Base-by-base conservation (phyloP, 2,888 invertebrate genomes). In the Agrochola litura region DNA sequence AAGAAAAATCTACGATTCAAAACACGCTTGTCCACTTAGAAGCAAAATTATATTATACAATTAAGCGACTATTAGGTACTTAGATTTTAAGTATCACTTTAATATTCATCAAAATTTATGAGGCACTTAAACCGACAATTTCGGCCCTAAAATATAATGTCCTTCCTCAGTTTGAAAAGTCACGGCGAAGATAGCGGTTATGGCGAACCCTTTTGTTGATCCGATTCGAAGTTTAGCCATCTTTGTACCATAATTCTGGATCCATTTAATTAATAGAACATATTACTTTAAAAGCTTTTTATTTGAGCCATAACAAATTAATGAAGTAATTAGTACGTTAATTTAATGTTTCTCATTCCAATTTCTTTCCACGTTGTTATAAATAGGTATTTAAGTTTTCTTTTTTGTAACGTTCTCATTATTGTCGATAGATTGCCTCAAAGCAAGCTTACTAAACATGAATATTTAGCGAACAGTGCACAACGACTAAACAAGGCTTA, bases 61-160 rank as follows among this genome's bases (percentile, higher is more conserved):
- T 85, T 81, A 74, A 78, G 72, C 60, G 77, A 61, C 82, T 77
- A 74, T 73, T 70, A 84, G 58, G 16, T 73, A 77, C 81, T 84
- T 78, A 81, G 77, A 81, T 85, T 81, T 85, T 64, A 78, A 85
- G 85, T 75, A 75, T 69, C 85, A 75, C 77, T 84, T 81, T 73
- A 84, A 84, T 75, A 85, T 82, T 84, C 85, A 84, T 85, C 74
- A 78, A 85, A 84, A 81, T 84, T 81, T 77, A 83, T 84, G 77
- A 71, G 67, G 63, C 71, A 77, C 73, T 84, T 77, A 81, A 83
- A 77, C 77, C 77, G 60, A 73, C 25, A 75, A 76, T 83, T 83
- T 76, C 25, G 63, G 43, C 58, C 70, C 60, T 84, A 67, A 83
- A 84, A 84, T 83, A 80, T 80, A 84, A 84, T 77, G 85, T 84